Evolutionary conservation across 2,113 vertebrate genomes (phyloP).

Genomic region (Morone saxatilis): DNA sequence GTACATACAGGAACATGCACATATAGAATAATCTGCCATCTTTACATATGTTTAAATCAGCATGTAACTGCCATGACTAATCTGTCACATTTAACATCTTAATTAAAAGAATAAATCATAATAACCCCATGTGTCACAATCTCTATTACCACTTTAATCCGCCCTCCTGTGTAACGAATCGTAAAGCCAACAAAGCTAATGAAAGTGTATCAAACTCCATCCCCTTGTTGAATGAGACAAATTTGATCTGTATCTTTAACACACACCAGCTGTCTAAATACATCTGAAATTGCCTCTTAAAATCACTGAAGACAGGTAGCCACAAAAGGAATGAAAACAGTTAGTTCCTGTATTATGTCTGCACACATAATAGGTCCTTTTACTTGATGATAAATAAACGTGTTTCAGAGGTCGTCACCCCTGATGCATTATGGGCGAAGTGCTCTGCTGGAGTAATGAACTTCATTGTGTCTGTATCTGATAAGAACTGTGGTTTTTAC

Average conservation of each 20-base stretch:
- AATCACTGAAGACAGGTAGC: constrained; percentile 4
- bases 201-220: constrained; percentile 60
- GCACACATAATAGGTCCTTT: constrained; percentile 25
- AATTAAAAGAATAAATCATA: constrained; percentile 75
- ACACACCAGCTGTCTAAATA: constrained; percentile 38
- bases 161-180: constrained; percentile 52
- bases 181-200: constrained; percentile 70
- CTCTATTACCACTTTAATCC: constrained; percentile 54
- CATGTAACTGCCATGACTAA: constrained; percentile 64
- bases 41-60: constrained; percentile 57
- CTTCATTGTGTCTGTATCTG: constrained; percentile 51
- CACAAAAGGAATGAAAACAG: constrained; percentile 29
- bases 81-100: constrained; percentile 65
- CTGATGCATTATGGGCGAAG: constrained; percentile 46
- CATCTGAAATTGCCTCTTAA: not conserved
- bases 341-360: constrained; percentile 24
- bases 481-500: constrained; percentile 58
- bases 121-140: constrained; percentile 43
- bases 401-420: constrained; percentile 44
- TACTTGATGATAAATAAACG: constrained; percentile 49
- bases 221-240: constrained; percentile 49
- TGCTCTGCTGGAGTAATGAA: constrained; percentile 50
- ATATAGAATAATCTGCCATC: constrained; percentile 7
- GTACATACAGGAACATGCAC: constrained; percentile 12
- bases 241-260: constrained; percentile 57